Conservation (phyloP, 2,888 invertebrate genomes). For the Argyra leucocephala region DNA sequence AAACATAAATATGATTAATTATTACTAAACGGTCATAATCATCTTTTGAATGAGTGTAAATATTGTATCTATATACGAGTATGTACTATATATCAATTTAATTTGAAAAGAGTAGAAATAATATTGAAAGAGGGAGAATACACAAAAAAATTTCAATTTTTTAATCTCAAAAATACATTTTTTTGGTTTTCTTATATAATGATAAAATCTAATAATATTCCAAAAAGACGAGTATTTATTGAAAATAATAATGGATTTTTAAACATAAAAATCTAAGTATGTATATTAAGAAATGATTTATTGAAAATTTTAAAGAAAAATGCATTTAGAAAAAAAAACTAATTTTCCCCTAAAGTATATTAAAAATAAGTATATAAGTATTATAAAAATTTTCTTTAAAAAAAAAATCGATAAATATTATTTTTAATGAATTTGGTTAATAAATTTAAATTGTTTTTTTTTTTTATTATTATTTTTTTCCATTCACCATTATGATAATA, state of each 20-base stretch:
- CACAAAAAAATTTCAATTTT: not conserved
- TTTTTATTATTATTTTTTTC: too few relatives aligned
- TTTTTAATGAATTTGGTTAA: too few relatives aligned
- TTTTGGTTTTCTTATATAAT: not conserved
- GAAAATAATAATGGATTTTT: not conserved
- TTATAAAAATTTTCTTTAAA: too few relatives aligned
- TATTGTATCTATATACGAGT: not conserved
- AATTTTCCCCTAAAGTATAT: too few relatives aligned
- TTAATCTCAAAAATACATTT: not conserved
- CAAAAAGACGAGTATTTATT: not conserved
- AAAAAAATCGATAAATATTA: too few relatives aligned
- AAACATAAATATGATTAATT: slow-evolving; percentile 1
- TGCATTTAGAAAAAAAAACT: too few relatives aligned
- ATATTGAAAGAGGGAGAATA: not conserved
- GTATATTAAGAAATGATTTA: not conserved
- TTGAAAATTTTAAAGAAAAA: not conserved
- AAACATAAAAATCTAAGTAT: too few relatives aligned
- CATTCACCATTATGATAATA: too few relatives aligned
- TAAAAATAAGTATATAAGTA: too few relatives aligned
- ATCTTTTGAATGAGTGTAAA: not conserved
- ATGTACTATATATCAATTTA: not conserved
- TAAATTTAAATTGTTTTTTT: too few relatives aligned
- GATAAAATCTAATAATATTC: not conserved
- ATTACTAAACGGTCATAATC: not conserved
- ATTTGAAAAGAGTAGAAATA: not conserved